Base-by-base conservation (phyloP, 2,113 vertebrate genomes). In the Motacilla tschutschensis region DNA sequence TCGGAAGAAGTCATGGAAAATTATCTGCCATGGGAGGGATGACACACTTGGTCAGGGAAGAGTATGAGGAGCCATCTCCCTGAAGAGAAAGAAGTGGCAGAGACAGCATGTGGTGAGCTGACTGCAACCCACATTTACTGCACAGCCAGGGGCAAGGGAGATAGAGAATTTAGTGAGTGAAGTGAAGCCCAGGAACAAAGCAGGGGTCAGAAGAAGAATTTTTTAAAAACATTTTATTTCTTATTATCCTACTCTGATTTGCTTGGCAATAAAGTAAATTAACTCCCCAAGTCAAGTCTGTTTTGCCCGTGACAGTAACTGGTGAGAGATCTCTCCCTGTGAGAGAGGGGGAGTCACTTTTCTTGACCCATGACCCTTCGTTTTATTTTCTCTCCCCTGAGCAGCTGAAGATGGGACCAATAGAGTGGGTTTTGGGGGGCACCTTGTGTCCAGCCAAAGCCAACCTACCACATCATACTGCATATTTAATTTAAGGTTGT, bases 1-100 rank as follows among this genome's bases (percentile, higher is more conserved):
- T n/a, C 0, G 1, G 10, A 48, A 8, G 22, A 85, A 40, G 17
- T 43, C 17, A 48, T 0, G 0, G 41, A 47, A 46, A 63, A n/a
- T 28, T 55, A 4, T 18, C 17, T 55, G 35, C 17, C 5, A 7
- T 12, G 5, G 14, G 35, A 54, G 14, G 6, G 9, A 21, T 48
- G 20, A 20, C 35, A 26, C 25, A 26, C 4, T 70, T 14, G 25
- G 41, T 12, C 11, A 35, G 31, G 8, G 5, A 63, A 43, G 14
- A 28, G 17, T 28, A 26, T 41, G 35, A 77, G 21, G 6, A 85
- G 12, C 9, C 28, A 19, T 41, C 5, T 17, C 8, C 12, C 12
- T 43, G 31, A 55, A 22, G 21, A 55, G 31, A 33, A 69, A 47
- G 20, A 54, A 70, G 25, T 18, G 21, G 6, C 35, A 55, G 31